Percentiles rank a stretch among this genome's conserved stretches.
phyloP scores from a whole-genome alignment of 2,113 vertebrate species.

The Camelus bactrianus region DNA sequence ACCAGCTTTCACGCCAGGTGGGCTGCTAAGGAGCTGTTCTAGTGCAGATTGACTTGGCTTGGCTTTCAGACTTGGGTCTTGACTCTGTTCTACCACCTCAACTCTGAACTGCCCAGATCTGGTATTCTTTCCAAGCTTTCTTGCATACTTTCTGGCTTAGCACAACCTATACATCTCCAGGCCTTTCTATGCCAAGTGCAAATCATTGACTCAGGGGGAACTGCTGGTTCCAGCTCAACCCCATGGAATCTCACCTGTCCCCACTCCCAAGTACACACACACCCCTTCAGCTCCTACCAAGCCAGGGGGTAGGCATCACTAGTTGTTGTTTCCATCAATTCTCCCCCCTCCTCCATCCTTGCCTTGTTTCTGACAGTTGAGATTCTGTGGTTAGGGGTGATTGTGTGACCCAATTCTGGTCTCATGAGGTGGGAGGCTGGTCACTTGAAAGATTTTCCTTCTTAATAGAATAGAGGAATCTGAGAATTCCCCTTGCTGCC shows the following conservation, averaged over 20 bases:
- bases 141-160: not conserved
- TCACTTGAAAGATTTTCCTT: not conserved
- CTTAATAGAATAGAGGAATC: not conserved
- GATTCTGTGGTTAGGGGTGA: not conserved
- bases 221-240: not conserved
- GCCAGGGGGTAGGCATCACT: not conserved
- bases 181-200: not conserved
- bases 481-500: not conserved
- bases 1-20: fast-evolving
- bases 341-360: not conserved
- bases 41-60: not conserved
- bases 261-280: not conserved
- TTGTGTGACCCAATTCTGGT: not conserved
- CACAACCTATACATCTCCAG: not conserved
- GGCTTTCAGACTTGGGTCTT: not conserved
- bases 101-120: not conserved
- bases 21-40: not conserved
- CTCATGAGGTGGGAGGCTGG: not conserved
- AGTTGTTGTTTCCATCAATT: not conserved
- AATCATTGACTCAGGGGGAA: not conserved
- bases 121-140: not conserved
- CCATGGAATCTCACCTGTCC: not conserved
- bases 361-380: not conserved
- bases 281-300: not conserved
- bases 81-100: not conserved